These are phyloP conservation scores for Bos indicus DNA, from an alignment of 2,113 vertebrate genomes.

Conservation along the genomic window DNA sequence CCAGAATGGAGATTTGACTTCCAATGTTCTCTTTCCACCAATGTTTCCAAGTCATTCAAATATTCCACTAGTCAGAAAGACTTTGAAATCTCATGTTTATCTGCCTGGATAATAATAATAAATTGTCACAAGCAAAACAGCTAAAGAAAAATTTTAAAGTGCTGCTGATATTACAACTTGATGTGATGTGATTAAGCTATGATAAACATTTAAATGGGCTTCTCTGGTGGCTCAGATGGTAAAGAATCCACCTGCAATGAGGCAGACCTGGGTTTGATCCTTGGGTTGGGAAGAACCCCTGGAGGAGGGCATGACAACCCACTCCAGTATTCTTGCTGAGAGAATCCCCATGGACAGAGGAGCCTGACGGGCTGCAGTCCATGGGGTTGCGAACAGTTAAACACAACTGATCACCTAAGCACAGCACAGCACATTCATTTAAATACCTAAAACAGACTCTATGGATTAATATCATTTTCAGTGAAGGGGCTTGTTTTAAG, in stretches of 20 bases:
- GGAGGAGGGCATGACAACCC: neutral
- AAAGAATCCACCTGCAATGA: neutral
- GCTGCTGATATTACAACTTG: neutral
- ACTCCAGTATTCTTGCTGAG: neutral
- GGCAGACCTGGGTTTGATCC: neutral
- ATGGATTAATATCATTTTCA: neutral
- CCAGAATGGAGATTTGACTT: neutral
- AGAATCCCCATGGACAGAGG: neutral
- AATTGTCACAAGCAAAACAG: neutral
- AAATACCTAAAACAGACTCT: neutral
- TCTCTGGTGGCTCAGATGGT: neutral
- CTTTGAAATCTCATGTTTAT: neutral
- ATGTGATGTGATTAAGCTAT: neutral
- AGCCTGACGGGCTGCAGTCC: neutral
- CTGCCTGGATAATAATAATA: neutral
- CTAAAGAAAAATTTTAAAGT: neutral
- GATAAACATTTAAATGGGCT: neutral
- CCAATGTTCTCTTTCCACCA: neutral
- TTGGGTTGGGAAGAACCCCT: neutral
- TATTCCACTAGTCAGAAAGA: neutral
- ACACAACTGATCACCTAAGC: neutral
- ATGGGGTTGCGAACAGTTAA: neutral
- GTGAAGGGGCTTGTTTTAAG: neutral
- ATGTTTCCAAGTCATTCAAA: neutral
- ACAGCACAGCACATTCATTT: neutral